phyloP scores from a whole-genome alignment of 2,888 invertebrate genomes.

The Latheticus oryzae region DNA sequence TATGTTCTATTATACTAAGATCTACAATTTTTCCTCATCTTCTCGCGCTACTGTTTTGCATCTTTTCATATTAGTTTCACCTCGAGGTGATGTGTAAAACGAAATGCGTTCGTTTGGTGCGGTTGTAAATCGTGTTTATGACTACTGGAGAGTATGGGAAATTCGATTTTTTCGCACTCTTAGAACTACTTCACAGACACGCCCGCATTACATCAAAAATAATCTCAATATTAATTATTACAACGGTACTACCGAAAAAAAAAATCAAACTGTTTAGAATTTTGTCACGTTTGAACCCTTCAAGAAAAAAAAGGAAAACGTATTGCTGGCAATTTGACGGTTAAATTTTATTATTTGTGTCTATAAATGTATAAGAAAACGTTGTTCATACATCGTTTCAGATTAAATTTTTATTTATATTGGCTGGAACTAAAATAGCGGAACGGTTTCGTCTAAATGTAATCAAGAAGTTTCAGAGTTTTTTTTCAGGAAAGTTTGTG shows the following conservation, averaged over 20 bases:
- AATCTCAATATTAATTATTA: no score
- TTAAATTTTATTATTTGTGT: constrained; percentile 25
- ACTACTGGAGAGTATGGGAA: constrained; percentile 41
- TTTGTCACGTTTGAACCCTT: no score
- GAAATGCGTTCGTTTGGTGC: constrained; percentile 39
- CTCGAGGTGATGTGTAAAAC: constrained; percentile 46
- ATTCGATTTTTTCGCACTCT: constrained; percentile 9
- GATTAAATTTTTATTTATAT: constrained; percentile 33
- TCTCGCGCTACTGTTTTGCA: constrained; percentile 43
- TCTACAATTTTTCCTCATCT: constrained; percentile 29
- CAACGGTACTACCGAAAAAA: no score
- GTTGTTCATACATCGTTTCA: constrained; percentile 19
- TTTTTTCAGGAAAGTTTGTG: constrained; percentile 1
- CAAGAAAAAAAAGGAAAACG: constrained; percentile 2
- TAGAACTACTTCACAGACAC: background rate
- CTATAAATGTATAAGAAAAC: constrained; percentile 5
- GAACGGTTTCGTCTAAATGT: constrained; percentile 30
- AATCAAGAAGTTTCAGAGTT: constrained; percentile 22
- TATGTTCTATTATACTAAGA: constrained; percentile 13
- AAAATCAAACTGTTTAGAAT: no score
- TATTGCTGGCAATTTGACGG: constrained; percentile 23
- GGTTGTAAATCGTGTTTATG: constrained; percentile 40
- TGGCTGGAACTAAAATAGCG: constrained; percentile 30
- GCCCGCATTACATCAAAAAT: no score
- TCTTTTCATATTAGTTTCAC: constrained; percentile 52